A percentile compares a stretch with the other conserved stretches of the same genome.
Conservation (phyloP, 1,140 invertebrate species). For the Zaprionus capensis region DNA sequence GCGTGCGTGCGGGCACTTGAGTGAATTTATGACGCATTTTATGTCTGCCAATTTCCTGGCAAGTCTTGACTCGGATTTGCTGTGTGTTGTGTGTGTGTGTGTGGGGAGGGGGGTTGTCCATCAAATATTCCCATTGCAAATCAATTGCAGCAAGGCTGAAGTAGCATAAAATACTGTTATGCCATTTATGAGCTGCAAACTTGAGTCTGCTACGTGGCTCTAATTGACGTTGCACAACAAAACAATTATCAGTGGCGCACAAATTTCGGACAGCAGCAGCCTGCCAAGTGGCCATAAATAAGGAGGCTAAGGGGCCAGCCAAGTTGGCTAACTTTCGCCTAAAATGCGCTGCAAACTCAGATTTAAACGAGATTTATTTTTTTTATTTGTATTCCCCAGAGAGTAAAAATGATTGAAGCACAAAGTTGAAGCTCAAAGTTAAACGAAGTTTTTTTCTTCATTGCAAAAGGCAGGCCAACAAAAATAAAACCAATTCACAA, state of each 20-base stretch:
- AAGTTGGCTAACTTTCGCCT: constrained; percentile 15
- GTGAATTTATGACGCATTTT: constrained; percentile 62
- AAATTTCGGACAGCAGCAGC: constrained; percentile 24
- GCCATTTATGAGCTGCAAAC: constrained; percentile 57
- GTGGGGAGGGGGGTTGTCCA: background rate
- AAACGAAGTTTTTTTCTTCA: constrained; percentile 56
- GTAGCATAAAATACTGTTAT: constrained; percentile 35
- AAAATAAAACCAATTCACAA: constrained; percentile 23
- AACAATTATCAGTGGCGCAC: constrained; percentile 50
- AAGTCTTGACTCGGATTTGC: constrained; percentile 32
- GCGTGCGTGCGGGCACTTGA: constrained; percentile 37
- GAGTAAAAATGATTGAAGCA: constrained; percentile 62
- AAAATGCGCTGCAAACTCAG: constrained; percentile 32
- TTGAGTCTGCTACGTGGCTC: constrained; percentile 28
- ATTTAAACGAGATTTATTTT: background rate
- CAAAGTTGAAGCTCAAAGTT: constrained; percentile 66
- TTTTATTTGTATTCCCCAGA: background rate
- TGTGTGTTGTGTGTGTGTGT: background rate
- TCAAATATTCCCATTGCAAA: constrained; percentile 49
- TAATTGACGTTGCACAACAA: constrained; percentile 63
- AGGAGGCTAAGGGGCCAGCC: constrained; percentile 39
- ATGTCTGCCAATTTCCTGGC: constrained; percentile 38
- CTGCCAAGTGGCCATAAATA: constrained; percentile 65
- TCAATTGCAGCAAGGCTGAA: constrained; percentile 51
- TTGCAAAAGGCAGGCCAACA: constrained; percentile 11